Evolutionary conservation across 2,113 vertebrate species (phyloP), one percentile per base, ranked within the genome.

Genomic region (Platichthys flesus): DNA sequence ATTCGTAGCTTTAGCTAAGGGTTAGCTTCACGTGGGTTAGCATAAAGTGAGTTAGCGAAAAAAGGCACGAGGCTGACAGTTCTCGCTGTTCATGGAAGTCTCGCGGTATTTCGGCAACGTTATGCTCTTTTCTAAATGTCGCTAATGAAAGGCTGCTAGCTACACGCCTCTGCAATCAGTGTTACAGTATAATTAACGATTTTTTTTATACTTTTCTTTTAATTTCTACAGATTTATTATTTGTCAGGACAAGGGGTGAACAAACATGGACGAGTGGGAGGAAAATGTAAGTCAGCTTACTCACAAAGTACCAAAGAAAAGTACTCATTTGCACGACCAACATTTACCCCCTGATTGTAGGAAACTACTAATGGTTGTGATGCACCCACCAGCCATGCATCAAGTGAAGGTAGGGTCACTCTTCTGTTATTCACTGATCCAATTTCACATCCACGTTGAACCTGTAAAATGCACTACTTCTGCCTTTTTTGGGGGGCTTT

Each of bases 181-280:
- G 14, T 4, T 47, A 31, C 31, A 31, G 5, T 47, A 5, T 2
- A 37, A 1, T 37, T 37, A 2, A 9, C 1, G 9, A 2, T 1
- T 37, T 37, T 37, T 8, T 37, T 37, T 37, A 8, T 9, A 37
- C 35, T 9, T 37, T 37, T 37, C 35, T 37, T 37, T 1, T 9
- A 9, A 9, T 37, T 37, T 37, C 35, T 31, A 7, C 31, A 31
- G 31, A 37, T 9, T 9, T 2, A 37, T 37, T 37, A 37, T 37
- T 2, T 9, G 35, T 9, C 35, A 37, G 35, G 1, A 37, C 9
- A 37, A 37, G 5, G 6, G 28, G 35, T 54, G 1, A 65, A 15
- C 1, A 13, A 63, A 60, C 10, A 91, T 91, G 89, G 90, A 90
- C 0, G 82, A 86, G 0, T 91, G 88, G 87, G 37, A 84, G 0